A percentile compares a stretch with the other conserved stretches of the same genome.
phyloP scores from a whole-genome alignment of 1,140 invertebrate genomes.

The Cephus cinctus region DNA sequence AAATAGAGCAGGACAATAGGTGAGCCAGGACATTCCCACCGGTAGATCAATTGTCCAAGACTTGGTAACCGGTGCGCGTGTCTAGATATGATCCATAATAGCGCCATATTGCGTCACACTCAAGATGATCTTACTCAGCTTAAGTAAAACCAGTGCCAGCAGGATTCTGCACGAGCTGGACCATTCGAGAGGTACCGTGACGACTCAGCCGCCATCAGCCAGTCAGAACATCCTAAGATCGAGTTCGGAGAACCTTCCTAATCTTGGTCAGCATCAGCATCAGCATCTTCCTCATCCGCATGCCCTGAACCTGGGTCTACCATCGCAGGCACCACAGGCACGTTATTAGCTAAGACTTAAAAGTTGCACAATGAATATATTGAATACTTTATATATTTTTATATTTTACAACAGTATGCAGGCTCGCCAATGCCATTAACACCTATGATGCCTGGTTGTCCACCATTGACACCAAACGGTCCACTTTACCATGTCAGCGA shows the following conservation, averaged over 20 bases:
- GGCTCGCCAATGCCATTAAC: slow-evolving; percentile 53
- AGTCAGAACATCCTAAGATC: slow-evolving; percentile 46
- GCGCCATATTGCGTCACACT: no score
- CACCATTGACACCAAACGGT: slow-evolving; percentile 50
- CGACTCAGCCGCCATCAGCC: slow-evolving; percentile 49
- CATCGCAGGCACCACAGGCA: slow-evolving; percentile 46
- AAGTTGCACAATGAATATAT: neutral
- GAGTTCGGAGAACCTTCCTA: slow-evolving; percentile 51
- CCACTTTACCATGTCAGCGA: slow-evolving; percentile 53
- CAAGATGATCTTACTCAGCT: no score
- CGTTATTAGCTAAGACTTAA: slow-evolving; percentile 12
- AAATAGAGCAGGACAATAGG: slow-evolving; percentile 83
- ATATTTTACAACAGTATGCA: slow-evolving; percentile 34
- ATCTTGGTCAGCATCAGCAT: slow-evolving; percentile 41
- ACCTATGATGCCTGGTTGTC: slow-evolving; percentile 53
- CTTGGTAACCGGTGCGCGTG: no score
- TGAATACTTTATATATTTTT: neutral
- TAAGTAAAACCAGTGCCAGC: slow-evolving; percentile 16
- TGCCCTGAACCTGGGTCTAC: slow-evolving; percentile 47
- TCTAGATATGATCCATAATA: no score
- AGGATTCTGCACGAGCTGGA: slow-evolving; percentile 87
- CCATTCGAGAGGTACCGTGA: slow-evolving; percentile 66
- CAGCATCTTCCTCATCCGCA: slow-evolving; percentile 50
- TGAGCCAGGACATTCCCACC: no score
- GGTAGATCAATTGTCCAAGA: no score